Conservation (phyloP, 2,797 vertebrate species). For the Coreius guichenoti region DNA sequence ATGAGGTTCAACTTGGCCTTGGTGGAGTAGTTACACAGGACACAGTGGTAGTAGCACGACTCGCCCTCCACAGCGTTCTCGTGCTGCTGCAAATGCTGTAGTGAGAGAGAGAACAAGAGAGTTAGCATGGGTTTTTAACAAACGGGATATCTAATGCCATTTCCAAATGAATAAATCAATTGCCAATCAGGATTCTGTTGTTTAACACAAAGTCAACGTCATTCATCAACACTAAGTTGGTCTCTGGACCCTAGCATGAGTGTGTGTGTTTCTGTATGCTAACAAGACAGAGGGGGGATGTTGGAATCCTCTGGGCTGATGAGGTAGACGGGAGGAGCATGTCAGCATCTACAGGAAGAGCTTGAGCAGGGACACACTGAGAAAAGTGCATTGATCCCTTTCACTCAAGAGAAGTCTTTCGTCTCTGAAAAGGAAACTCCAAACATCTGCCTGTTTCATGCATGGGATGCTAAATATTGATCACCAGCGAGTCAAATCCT, state of each 20-base stretch:
- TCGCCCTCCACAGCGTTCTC: slow-evolving; percentile 93
- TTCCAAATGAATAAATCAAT: slow-evolving; percentile 84
- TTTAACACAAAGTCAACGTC: slow-evolving; percentile 79
- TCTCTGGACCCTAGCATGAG: slow-evolving; percentile 73
- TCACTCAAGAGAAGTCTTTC: slow-evolving; percentile 84
- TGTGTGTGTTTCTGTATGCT: slow-evolving; percentile 72
- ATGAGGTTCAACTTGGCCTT: slow-evolving; percentile 99
- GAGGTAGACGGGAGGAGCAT: slow-evolving; percentile 18
- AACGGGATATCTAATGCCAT: slow-evolving; percentile 76
- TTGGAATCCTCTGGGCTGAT: slow-evolving; percentile 67
- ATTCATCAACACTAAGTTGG: slow-evolving; percentile 67
- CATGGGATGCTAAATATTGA: slow-evolving; percentile 97
- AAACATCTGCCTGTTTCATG: slow-evolving; percentile 97
- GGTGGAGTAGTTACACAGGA: slow-evolving; percentile 97
- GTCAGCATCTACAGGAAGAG: slow-evolving; percentile 58
- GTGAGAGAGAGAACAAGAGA: slow-evolving; percentile 67
- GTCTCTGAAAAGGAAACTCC: slow-evolving; percentile 91
- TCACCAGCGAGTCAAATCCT: slow-evolving; percentile 85
- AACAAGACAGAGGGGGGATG: slow-evolving; percentile 67
- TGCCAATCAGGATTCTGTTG: slow-evolving; percentile 80
- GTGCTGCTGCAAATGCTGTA: slow-evolving; percentile 97
- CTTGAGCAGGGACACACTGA: slow-evolving; percentile 71
- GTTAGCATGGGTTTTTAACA: slow-evolving; percentile 70
- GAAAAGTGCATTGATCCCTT: slow-evolving; percentile 88
- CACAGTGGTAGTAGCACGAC: slow-evolving; percentile 96